These are phyloP conservation scores for Pao palembangensis DNA, from an alignment of 2,113 vertebrate species.

Conservation along the genomic window DNA sequence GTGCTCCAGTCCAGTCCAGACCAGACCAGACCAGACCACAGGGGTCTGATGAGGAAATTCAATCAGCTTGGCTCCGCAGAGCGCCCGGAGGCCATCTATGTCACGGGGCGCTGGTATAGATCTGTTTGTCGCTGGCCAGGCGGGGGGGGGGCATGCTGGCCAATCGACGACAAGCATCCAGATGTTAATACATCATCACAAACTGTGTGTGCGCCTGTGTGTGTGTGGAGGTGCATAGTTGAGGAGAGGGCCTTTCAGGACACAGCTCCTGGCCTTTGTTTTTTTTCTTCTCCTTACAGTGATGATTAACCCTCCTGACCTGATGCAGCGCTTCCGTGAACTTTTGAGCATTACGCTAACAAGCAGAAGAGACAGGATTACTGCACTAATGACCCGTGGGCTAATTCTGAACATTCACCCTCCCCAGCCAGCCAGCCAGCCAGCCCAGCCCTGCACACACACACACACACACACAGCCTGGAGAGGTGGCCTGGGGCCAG, in stretches of 20 bases:
- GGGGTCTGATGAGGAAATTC: conserved; percentile 52
- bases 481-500: conserved; percentile 32
- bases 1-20: conserved; percentile 41
- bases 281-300: conserved; percentile 19
- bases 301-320: conserved; percentile 9
- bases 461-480: conserved; percentile 16
- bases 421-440: no score
- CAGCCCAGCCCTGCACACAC: conserved; percentile 11
- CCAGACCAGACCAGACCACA: conserved; percentile 36
- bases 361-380: conserved; percentile 47
- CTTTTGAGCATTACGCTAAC: conserved; percentile 40
- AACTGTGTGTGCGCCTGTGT: background rate
- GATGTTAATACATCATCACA: conserved; percentile 24
- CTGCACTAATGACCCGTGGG: conserved; percentile 46
- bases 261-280: conserved; percentile 16
- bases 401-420: conserved; percentile 9
- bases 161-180: conserved; percentile 13
- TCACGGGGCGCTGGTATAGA: conserved; percentile 39
- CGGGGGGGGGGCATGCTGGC: background rate
- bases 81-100: conserved; percentile 38
- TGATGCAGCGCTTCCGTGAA: conserved; percentile 22
- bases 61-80: conserved; percentile 51
- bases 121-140: conserved; percentile 2
- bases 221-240: conserved; percentile 44
- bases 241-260: conserved; percentile 30